Base-by-base conservation (phyloP, 2,113 vertebrate species). In the Prinia subflava region DNA sequence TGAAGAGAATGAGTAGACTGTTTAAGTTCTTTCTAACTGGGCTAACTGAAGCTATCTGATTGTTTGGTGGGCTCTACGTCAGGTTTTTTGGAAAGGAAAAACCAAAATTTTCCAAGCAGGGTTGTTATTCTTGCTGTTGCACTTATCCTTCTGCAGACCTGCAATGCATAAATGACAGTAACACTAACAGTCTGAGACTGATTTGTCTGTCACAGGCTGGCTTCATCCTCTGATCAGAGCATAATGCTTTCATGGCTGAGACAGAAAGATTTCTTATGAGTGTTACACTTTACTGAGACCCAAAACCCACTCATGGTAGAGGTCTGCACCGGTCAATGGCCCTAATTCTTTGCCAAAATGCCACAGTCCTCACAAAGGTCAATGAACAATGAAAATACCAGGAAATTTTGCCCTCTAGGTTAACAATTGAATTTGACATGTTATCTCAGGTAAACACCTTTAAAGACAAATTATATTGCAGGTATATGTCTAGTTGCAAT, bases 361-460 rank as follows among this genome's bases (percentile, higher is more conserved):
- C 25, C 82, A 67, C 8, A 89, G 30, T 37, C 64, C 11, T 27
- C 23, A n/a, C 18, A 31, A 67, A 82, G 56, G 5, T 39, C 35
- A 39, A 46, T 28, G 53, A 10, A 59, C 81, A 82, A 71, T 37
- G 6, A 67, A 91, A 85, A 78, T 9, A 0, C 31, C 35, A n/a
- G 12, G 11, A 65, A 53, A 70, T 55, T 47, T 82, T 67, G 12
- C 19, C 15, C 14, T 59, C 9, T 11, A 41, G 14, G 8, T 2
- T 0, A 44, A 20, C 27, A n/a, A 41, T 9, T 44, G 14, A 77
- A 74, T 83, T 19, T 57, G 17, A 15, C 0, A 0, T 37, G 12
- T 46, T 56, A 21, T 25, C 27, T 52, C 41, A 46, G 31, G 18
- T 64, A 73, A 77, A 41, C 11, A 31, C 6, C 15, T 73, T 31